Percentiles rank a stretch among this genome's conserved stretches.
Conservation (phyloP, 2,797 vertebrate species). For the Streptopelia turtur region DNA sequence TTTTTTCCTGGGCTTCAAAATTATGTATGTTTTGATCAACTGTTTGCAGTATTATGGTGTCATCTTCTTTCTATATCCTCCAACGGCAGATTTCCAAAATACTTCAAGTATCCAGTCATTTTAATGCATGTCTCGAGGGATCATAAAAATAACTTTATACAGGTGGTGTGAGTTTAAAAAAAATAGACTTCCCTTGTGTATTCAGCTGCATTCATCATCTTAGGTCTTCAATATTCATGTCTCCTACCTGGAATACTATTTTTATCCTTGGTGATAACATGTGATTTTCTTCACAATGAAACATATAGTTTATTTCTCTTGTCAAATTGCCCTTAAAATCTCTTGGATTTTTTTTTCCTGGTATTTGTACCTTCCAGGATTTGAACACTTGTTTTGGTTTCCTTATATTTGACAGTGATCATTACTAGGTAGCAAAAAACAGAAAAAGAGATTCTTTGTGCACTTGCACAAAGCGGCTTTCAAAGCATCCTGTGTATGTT, state of each 20-base stretch:
- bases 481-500: background rate
- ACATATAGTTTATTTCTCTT: background rate
- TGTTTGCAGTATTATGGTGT: background rate
- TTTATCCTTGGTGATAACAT: background rate
- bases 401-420: background rate
- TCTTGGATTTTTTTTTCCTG: background rate
- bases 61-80: background rate
- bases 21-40: background rate
- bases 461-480: background rate
- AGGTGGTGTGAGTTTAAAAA: background rate
- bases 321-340: conserved; percentile 3
- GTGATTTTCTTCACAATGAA: background rate
- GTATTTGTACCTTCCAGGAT: background rate
- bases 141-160: background rate
- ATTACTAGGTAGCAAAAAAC: background rate
- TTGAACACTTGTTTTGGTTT: background rate
- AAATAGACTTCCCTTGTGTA: background rate
- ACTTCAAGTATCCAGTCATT: background rate
- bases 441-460: background rate
- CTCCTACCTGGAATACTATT: background rate
- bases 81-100: background rate
- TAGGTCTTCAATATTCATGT: background rate
- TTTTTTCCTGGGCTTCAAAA: background rate
- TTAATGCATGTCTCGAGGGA: background rate
- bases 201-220: background rate